Evolutionary conservation across 1,140 invertebrate species (phyloP).

Genomic region (Bombus vancouverensis): DNA sequence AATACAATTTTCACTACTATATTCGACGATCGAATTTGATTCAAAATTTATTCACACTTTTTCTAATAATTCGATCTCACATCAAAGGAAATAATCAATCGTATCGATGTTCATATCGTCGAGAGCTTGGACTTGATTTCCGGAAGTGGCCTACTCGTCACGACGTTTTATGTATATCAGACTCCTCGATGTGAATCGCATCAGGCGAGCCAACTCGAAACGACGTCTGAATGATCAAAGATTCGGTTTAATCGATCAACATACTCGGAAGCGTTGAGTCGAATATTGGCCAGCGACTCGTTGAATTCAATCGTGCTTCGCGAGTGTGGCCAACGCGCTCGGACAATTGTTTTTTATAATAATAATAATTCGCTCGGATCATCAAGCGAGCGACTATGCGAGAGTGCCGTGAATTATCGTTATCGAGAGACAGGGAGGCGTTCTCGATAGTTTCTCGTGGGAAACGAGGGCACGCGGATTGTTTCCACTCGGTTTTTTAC

Average conservation of each 20-base stretch:
- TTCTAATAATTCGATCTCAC: background rate
- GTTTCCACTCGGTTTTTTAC: slow-evolving; percentile 66
- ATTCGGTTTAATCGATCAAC: slow-evolving; percentile 11
- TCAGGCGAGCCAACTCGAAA: background rate
- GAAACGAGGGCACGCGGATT: slow-evolving; percentile 50
- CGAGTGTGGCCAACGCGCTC: slow-evolving; percentile 26
- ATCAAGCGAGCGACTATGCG: slow-evolving; percentile 23
- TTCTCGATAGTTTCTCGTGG: slow-evolving; percentile 55
- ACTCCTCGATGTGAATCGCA: slow-evolving; percentile 5
- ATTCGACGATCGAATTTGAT: background rate
- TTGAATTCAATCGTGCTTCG: slow-evolving; percentile 33
- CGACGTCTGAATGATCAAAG: slow-evolving; percentile 21
- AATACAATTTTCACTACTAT: background rate
- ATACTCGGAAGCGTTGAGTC: background rate
- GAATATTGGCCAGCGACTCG: slow-evolving; percentile 14
- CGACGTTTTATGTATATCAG: background rate
- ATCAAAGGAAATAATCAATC: too few relatives aligned
- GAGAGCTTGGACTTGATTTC: background rate
- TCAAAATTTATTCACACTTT: background rate
- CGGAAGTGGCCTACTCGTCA: background rate
- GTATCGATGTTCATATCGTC: background rate
- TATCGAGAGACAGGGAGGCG: slow-evolving; percentile 30
- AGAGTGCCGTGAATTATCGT: slow-evolving; percentile 35
- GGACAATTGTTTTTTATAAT: slow-evolving; percentile 63
- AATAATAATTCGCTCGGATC: slow-evolving; percentile 49